Percentiles rank a stretch among this genome's conserved stretches.
These are phyloP conservation scores for Dioctria linearis DNA, from an alignment of 2,888 invertebrate species.

Conservation along the genomic window DNA sequence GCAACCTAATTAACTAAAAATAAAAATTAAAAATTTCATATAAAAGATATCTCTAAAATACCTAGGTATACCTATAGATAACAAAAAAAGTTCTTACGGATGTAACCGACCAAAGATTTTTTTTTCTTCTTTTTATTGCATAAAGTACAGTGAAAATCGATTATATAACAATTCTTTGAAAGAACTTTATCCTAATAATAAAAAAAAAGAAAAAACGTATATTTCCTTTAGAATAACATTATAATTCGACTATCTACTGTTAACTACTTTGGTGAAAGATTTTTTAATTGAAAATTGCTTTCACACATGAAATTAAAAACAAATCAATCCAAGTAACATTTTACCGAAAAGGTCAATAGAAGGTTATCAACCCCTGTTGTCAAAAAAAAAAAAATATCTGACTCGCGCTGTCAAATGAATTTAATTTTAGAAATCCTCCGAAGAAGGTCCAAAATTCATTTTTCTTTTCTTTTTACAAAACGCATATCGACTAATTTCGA, in stretches of 20 bases:
- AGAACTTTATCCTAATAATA: neutral
- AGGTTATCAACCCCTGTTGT: conserved; percentile 26
- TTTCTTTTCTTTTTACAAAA: neutral
- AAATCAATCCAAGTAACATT: neutral
- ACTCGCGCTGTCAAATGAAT: conserved; percentile 12
- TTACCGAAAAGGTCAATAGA: conserved; percentile 26
- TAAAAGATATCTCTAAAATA: too few relatives aligned
- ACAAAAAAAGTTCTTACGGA: too few relatives aligned
- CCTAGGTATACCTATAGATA: too few relatives aligned
- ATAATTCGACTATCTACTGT: neutral
- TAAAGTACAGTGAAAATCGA: neutral
- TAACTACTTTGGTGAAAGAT: neutral
- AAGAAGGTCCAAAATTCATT: conserved; percentile 12
- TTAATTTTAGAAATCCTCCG: conserved; percentile 28
- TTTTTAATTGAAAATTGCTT: too few relatives aligned
- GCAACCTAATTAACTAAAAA: too few relatives aligned
- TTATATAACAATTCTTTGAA: neutral
- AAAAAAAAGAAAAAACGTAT: too few relatives aligned
- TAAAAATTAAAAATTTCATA: too few relatives aligned
- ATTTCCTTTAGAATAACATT: neutral
- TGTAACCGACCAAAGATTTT: too few relatives aligned
- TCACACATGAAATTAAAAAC: neutral
- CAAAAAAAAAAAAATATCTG: neutral
- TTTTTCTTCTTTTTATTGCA: too few relatives aligned
- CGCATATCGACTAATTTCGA: neutral